phyloP scores from a whole-genome alignment of 2,888 invertebrate species.

The Ditula angustiorana region DNA sequence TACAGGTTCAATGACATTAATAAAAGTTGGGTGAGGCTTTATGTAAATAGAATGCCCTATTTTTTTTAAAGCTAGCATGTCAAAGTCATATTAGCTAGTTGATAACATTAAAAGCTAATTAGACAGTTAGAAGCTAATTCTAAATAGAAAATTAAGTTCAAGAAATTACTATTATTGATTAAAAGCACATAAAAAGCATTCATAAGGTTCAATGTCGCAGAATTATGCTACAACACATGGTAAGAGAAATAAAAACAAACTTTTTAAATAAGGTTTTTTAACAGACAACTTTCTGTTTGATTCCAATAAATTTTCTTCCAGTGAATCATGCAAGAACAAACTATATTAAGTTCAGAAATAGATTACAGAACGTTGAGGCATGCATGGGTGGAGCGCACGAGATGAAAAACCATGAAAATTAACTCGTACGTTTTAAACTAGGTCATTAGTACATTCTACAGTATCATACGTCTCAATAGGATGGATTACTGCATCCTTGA shows the following conservation, averaged over 20 bases:
- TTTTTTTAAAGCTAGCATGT: slow-evolving; percentile 27
- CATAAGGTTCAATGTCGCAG: background rate
- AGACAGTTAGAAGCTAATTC: slow-evolving; percentile 14
- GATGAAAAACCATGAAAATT: slow-evolving; percentile 35
- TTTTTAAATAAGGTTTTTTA: slow-evolving; percentile 8
- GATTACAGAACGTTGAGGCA: slow-evolving; percentile 28
- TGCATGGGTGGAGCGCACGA: slow-evolving; percentile 22
- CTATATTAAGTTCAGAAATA: slow-evolving; percentile 24
- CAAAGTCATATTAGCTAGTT: slow-evolving; percentile 21
- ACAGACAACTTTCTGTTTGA: background rate
- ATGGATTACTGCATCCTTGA: slow-evolving; percentile 8
- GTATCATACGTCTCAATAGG: slow-evolving; percentile 15
- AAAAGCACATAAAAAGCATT: background rate
- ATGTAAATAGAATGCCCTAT: slow-evolving; percentile 16
- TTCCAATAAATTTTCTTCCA: background rate
- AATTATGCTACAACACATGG: background rate
- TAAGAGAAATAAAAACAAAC: background rate
- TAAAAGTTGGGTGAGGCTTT: slow-evolving; percentile 25
- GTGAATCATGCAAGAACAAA: slow-evolving; percentile 13
- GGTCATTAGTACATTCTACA: slow-evolving; percentile 44
- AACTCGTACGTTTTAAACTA: slow-evolving; percentile 37
- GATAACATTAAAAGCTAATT: slow-evolving; percentile 15
- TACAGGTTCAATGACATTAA: slow-evolving; percentile 19
- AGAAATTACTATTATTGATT: no score
- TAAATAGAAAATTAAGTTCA: background rate